Conservation (phyloP, 2,888 invertebrate species). For the Chymomyza fuscimana region DNA sequence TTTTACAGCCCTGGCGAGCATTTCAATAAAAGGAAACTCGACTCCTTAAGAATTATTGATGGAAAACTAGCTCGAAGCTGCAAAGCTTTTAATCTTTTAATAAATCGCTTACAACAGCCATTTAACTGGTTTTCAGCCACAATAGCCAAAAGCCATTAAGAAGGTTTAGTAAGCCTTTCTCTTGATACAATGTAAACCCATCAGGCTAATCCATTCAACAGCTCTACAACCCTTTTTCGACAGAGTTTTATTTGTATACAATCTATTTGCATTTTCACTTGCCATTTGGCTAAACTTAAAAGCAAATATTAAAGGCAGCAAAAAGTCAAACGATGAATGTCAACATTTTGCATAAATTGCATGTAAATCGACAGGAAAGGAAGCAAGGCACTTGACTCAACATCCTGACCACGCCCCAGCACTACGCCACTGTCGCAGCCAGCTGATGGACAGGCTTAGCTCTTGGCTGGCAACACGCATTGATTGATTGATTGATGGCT, state of each 20-base stretch:
- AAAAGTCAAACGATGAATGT: conserved; percentile 62
- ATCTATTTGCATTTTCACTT: conserved; percentile 52
- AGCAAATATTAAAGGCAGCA: conserved; percentile 36
- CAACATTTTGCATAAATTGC: conserved; percentile 71
- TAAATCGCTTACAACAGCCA: not conserved
- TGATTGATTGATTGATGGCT: conserved; percentile 53
- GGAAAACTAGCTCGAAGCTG: not conserved
- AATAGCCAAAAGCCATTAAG: conserved; percentile 19
- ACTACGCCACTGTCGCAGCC: not conserved
- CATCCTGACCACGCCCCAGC: not conserved
- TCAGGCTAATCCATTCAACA: conserved; percentile 6
- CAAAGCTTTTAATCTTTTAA: not conserved
- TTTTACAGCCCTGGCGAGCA: not conserved
- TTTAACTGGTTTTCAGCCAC: conserved; percentile 11
- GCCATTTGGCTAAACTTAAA: conserved; percentile 38
- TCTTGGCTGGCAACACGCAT: conserved; percentile 3
- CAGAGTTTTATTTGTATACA: conserved; percentile 51
- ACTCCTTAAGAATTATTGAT: not conserved
- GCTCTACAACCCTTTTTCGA: conserved; percentile 42
- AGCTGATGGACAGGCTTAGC: conserved; percentile 32
- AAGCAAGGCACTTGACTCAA: not conserved
- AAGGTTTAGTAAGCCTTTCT: not conserved
- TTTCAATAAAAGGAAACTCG: not conserved
- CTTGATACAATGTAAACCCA: not conserved
- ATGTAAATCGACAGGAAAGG: conserved; percentile 44